Evolutionary conservation across 2,888 invertebrate genomes (phyloP).

Genomic region (Biston betularia): DNA sequence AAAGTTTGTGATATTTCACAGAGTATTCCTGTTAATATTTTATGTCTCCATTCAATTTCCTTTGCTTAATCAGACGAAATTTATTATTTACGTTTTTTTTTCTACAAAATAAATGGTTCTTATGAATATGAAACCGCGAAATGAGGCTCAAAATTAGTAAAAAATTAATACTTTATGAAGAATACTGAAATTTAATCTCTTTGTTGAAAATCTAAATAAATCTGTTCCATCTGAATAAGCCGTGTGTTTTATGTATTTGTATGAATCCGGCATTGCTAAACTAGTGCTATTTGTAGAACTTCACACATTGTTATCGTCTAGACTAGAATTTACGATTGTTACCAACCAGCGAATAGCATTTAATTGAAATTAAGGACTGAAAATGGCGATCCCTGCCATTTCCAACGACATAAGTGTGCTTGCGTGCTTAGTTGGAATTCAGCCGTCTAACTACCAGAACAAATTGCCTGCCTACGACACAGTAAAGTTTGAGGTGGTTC

Average conservation of each 20-base stretch:
- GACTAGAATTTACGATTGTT: slow-evolving; percentile 25
- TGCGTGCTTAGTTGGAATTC: slow-evolving; percentile 57
- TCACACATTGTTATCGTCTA: slow-evolving; percentile 14
- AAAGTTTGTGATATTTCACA: too few relatives aligned
- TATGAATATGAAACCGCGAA: too few relatives aligned
- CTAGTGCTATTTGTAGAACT: slow-evolving; percentile 2
- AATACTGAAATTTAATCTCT: too few relatives aligned
- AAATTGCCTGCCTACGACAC: slow-evolving; percentile 56
- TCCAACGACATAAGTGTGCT: slow-evolving; percentile 38
- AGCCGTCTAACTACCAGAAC: slow-evolving; percentile 47
- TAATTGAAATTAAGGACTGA: slow-evolving; percentile 36
- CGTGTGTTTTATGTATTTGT: neutral
- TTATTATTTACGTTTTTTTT: too few relatives aligned
- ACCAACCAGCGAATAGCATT: slow-evolving; percentile 7
- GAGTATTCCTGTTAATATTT: too few relatives aligned
- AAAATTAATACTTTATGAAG: too few relatives aligned
- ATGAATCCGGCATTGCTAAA: neutral
- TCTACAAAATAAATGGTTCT: too few relatives aligned
- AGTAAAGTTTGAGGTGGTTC: slow-evolving; percentile 55
- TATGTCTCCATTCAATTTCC: too few relatives aligned
- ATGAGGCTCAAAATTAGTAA: too few relatives aligned
- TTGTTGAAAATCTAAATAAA: neutral
- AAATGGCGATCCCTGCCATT: slow-evolving; percentile 32
- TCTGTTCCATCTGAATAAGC: neutral
- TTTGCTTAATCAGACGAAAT: too few relatives aligned